These are phyloP conservation scores for Prionailurus viverrinus DNA, from an alignment of 2,113 vertebrate species.

Conservation along the genomic window DNA sequence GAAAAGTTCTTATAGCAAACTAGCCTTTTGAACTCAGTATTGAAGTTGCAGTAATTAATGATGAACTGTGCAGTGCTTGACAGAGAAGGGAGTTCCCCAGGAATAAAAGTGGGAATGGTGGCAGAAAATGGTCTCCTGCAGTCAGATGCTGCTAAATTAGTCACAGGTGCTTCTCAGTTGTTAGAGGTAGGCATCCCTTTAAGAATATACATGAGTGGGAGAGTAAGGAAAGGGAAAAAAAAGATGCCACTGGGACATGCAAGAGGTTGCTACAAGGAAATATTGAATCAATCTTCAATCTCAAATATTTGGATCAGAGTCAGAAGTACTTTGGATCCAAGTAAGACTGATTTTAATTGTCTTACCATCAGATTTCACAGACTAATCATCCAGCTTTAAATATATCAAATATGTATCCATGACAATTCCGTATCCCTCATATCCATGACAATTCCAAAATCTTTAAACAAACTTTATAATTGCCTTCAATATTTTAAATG, in stretches of 20 bases:
- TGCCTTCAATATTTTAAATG: conserved; percentile 38
- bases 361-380: conserved; percentile 6
- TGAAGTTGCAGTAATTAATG: conserved; percentile 50
- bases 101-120: conserved; percentile 23
- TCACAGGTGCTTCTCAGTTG: background rate
- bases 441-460: conserved; percentile 3
- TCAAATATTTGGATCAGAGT: conserved; percentile 22
- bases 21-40: conserved; percentile 25
- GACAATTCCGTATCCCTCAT: background rate
- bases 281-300: background rate
- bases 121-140: conserved; percentile 37
- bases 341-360: conserved; percentile 62
- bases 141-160: background rate
- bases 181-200: background rate
- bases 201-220: background rate
- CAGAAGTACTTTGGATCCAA: conserved; percentile 66
- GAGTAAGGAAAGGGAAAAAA: background rate
- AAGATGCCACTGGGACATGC: background rate
- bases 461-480: conserved; percentile 58
- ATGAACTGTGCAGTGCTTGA: background rate
- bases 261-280: conserved; percentile 6
- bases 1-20: conserved; percentile 60
- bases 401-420: background rate
- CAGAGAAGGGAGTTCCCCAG: conserved; percentile 50
- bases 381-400: conserved; percentile 68